Evolutionary conservation across 2,113 vertebrate species (phyloP), one percentile per base, ranked within the genome.

Genomic region (Aspidoscelis tigris): DNA sequence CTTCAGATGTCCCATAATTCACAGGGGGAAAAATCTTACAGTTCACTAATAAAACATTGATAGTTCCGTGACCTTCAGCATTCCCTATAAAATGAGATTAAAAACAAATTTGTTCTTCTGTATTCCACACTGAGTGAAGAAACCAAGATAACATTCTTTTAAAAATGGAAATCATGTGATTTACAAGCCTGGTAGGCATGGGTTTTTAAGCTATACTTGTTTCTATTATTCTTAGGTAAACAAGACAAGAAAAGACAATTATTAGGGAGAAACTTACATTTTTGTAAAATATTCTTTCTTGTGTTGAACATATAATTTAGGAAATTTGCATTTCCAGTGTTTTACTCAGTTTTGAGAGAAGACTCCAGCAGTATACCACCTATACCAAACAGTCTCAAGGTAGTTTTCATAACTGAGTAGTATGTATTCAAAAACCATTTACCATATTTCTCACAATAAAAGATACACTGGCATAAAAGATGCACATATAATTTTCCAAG

Each of bases 11-110:
- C 50, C 33, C 58, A n/a, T 86, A 91, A 89, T 1, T 69, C 18
- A 10, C 76, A 33, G 33, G 12, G 77, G 53, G 64, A 50, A 10
- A 5, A 3, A 33, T 4, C 9, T 74, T 88, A 70, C 14, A 69
- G 80, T 86, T 64, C 70, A 20, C 70, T 85, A 85, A 80, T 82
- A 88, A 91, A 93, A 74, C 0, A 2, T 18, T 84, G 66, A 47
- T 89, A 50, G 16, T 70, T 90, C 82, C 44, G 4, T 79, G 81
- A 88, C 77, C 81, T 87, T 92, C 81, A 90, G 78, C 86, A 64
- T 91, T 86, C 61, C 39, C 69, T 83, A 0, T 69, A 79, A 82
- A 87, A 65, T 86, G 20, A 9, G 76, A 77, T 74, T 87, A 78
- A 16, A 85, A 78, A 84, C 44, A 79, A 76, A 90, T 82, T 0